These are phyloP conservation scores for Clistopyga incitator DNA, from an alignment of 2,888 invertebrate species.

Conservation along the genomic window DNA sequence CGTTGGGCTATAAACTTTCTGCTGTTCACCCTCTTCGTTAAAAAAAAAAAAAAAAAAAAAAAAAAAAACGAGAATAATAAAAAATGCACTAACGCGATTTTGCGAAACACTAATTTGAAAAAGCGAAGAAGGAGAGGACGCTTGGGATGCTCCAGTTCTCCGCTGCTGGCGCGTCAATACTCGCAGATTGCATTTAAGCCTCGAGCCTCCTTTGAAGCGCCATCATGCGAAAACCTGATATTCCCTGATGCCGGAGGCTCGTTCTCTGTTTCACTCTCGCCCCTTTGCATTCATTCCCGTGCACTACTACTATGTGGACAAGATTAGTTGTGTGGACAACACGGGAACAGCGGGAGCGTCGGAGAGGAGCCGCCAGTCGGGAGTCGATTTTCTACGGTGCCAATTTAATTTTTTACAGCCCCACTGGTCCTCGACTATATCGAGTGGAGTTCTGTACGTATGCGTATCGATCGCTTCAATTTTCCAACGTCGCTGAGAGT, in stretches of 20 bases:
- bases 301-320: constrained; percentile 21
- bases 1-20: constrained; percentile 22
- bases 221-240: constrained; percentile 72
- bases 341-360: constrained; percentile 41
- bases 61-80: too few relatives aligned
- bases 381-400: constrained; percentile 65
- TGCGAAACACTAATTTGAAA: constrained; percentile 44
- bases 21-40: not conserved
- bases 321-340: constrained; percentile 61
- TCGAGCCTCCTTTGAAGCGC: constrained; percentile 67
- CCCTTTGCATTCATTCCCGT: constrained; percentile 41
- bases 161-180: constrained; percentile 63
- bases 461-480: constrained; percentile 65
- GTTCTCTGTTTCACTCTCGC: constrained; percentile 15
- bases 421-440: constrained; percentile 62
- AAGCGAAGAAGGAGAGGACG: constrained; percentile 18
- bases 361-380: constrained; percentile 31
- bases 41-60: constrained; percentile 17
- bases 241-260: constrained; percentile 37
- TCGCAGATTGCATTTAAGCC: constrained; percentile 71
- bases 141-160: constrained; percentile 26
- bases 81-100: constrained; percentile 50
- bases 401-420: constrained; percentile 70
- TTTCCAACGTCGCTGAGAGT: constrained; percentile 57
- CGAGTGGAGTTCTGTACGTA: constrained; percentile 39